A percentile compares a stretch with the other conserved stretches of the same genome.
Evolutionary conservation across 1,140 invertebrate genomes (phyloP).

Genomic region (Hyphantria cunea): DNA sequence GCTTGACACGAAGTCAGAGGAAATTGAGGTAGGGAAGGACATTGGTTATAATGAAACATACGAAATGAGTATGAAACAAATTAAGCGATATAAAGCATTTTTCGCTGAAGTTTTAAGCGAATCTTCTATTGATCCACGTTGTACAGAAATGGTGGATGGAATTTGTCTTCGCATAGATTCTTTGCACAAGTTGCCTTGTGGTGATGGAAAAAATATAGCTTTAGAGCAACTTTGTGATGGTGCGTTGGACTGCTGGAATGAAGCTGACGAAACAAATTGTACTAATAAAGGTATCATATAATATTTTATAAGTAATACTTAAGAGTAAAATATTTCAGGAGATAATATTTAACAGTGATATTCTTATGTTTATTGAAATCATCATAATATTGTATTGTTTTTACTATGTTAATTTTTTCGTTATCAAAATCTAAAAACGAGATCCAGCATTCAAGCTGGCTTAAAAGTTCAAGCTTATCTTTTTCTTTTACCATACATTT

Average conservation of each 20-base stretch:
- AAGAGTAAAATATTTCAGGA: no score
- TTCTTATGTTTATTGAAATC: no score
- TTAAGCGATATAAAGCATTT: constrained; percentile 7
- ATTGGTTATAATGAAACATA: constrained; percentile 1
- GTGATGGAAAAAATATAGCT: constrained; percentile 40
- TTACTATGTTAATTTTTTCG: neutral
- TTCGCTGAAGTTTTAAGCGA: constrained; percentile 2
- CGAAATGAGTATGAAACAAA: constrained; percentile 1
- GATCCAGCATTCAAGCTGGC: neutral
- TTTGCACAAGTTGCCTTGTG: constrained; percentile 50
- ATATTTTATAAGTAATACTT: no score
- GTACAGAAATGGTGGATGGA: constrained; percentile 29
- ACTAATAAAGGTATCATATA: constrained; percentile 45
- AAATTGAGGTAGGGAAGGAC: neutral
- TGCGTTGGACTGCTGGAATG: constrained; percentile 46
- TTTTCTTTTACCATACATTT: no score
- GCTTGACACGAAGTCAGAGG: no score
- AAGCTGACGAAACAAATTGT: constrained; percentile 59
- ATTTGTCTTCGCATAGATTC: constrained; percentile 49
- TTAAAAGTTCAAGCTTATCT: no score
- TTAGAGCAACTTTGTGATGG: constrained; percentile 59
- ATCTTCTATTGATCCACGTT: constrained; percentile 6
- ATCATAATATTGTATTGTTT: no score
- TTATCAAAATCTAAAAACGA: neutral
- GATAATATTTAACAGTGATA: no score